A percentile compares a stretch with the other conserved stretches of the same genome.
Evolutionary conservation across 2,113 vertebrate species (phyloP).

Genomic region (Rallus limicola): DNA sequence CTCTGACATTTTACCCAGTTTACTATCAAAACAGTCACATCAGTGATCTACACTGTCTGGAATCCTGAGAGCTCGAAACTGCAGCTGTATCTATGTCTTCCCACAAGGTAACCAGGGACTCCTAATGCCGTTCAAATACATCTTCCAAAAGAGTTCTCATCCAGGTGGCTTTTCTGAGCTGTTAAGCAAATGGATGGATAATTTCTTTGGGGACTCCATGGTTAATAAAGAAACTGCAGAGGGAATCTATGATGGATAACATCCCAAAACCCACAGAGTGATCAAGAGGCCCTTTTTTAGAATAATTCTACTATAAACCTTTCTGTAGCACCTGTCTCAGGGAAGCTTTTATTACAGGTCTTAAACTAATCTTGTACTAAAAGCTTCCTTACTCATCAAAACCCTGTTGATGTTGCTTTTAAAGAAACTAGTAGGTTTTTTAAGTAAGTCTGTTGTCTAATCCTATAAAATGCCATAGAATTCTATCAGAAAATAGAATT

Average conservation of each 20-base stretch:
- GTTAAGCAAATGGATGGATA: not conserved
- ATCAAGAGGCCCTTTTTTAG: not conserved
- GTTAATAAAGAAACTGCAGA: not conserved
- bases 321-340: not conserved
- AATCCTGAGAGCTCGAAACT: not conserved
- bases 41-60: not conserved
- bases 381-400: not conserved
- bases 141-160: not conserved
- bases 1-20: not conserved
- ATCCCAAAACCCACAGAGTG: not conserved
- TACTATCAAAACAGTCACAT: not conserved
- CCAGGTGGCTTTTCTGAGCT: not conserved
- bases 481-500: not conserved
- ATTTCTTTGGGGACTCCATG: not conserved
- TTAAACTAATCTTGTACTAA: not conserved
- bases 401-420: rapidly evolving
- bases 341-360: not conserved
- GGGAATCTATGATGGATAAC: not conserved
- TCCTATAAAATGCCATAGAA: not conserved
- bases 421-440: rapidly evolving
- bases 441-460: not conserved
- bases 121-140: not conserved
- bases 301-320: not conserved
- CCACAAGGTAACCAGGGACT: not conserved
- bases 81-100: not conserved